Conservation (phyloP, 2,113 vertebrate species). For the Prunella fulvescens region DNA sequence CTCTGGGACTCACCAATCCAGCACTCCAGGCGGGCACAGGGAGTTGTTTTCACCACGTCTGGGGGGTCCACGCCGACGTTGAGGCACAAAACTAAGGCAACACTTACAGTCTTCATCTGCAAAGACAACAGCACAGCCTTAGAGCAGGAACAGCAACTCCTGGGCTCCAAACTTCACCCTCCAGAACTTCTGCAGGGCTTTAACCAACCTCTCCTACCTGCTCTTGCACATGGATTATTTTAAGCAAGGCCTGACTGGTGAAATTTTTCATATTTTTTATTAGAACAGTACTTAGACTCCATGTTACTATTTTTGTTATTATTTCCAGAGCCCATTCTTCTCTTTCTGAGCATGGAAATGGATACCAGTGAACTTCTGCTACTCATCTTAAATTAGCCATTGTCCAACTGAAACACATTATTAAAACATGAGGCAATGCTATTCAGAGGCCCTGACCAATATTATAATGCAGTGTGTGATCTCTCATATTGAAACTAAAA, state of each 20-base stretch:
- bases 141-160: not conserved
- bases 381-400: not conserved
- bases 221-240: not conserved
- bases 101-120: constrained; percentile 99
- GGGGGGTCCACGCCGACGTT: constrained; percentile 98
- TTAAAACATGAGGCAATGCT: constrained; percentile 40
- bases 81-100: constrained; percentile 94
- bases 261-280: not conserved
- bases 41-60: constrained; percentile 97
- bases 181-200: not conserved
- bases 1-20: constrained; percentile 88
- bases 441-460: constrained; percentile 3
- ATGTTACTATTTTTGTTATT: constrained; percentile 30
- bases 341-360: not conserved
- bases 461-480: not conserved
- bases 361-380: not conserved
- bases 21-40: constrained; percentile 93
- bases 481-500: not conserved
- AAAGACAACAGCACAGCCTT: not conserved
- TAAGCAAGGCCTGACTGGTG: not conserved
- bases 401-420: constrained; percentile 37
- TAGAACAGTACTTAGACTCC: not conserved
- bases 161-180: not conserved
- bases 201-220: not conserved
- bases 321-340: constrained; percentile 50